Evolutionary conservation across 2,888 invertebrate species (phyloP).

Genomic region (Rhorus exstirpatorius): DNA sequence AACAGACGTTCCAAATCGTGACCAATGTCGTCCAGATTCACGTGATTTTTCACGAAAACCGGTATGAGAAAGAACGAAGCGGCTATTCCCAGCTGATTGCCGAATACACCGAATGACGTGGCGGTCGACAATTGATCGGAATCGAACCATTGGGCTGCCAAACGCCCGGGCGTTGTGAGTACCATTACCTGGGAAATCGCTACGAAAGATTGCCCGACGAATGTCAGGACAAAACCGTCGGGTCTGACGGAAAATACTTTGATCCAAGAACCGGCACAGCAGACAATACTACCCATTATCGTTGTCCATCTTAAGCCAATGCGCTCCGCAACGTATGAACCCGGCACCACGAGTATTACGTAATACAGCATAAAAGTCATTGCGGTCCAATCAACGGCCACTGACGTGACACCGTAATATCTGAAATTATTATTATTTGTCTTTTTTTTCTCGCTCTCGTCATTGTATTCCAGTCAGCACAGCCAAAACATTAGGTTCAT

Average conservation of each 20-base stretch:
- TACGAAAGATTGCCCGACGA: constrained; percentile 89
- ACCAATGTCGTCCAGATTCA: constrained; percentile 86
- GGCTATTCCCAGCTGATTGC: constrained; percentile 91
- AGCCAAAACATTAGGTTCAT: too few relatives aligned
- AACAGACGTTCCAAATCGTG: constrained; percentile 81
- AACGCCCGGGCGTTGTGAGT: constrained; percentile 89
- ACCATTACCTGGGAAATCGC: constrained; percentile 87
- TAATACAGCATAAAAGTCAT: constrained; percentile 90
- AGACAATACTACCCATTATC: constrained; percentile 87
- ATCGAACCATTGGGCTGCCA: constrained; percentile 91
- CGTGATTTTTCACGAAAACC: constrained; percentile 86
- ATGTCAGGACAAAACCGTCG: constrained; percentile 88
- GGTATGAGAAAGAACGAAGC: constrained; percentile 91
- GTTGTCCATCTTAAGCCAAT: constrained; percentile 87
- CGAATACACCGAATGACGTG: constrained; percentile 91
- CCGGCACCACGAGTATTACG: constrained; percentile 90
- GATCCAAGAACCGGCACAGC: constrained; percentile 88
- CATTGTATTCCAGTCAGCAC: too few relatives aligned
- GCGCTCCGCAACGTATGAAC: constrained; percentile 83
- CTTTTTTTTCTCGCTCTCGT: too few relatives aligned
- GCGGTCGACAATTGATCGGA: constrained; percentile 89
- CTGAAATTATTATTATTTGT: constrained; percentile 67
- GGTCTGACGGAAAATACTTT: constrained; percentile 89
- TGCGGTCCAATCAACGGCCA: constrained; percentile 89
- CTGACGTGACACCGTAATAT: constrained; percentile 85